Conservation (phyloP, 2,888 invertebrate species). For the Tenthredo distinguenda region DNA sequence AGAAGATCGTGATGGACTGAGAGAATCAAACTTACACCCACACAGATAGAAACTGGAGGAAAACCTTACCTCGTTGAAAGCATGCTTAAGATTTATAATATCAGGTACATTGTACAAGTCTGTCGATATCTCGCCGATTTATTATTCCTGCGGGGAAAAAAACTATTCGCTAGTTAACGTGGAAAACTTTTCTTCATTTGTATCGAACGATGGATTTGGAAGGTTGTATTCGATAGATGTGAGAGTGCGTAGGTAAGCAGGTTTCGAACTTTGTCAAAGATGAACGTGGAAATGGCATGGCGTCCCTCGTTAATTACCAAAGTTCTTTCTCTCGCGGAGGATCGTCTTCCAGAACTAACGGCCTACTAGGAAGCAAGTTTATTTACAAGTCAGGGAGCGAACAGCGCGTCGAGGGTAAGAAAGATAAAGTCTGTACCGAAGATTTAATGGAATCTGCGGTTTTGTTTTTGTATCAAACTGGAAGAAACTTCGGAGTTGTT, state of each 20-base stretch:
- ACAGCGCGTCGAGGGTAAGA: background rate
- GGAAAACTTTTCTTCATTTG: background rate
- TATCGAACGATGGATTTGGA: background rate
- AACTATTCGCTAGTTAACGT: background rate
- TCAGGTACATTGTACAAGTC: background rate
- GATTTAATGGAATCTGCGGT: constrained; percentile 28
- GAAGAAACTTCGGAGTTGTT: constrained; percentile 11
- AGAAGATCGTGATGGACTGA: constrained; percentile 16
- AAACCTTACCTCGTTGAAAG: background rate
- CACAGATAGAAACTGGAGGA: background rate
- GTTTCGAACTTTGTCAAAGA: constrained; percentile 10
- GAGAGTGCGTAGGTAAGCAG: constrained; percentile 14
- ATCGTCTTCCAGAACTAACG: constrained; percentile 4
- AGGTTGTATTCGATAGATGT: background rate
- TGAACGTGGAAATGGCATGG: constrained; percentile 19
- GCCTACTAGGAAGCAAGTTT: constrained; percentile 32
- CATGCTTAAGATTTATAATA: background rate
- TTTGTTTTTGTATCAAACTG: background rate
- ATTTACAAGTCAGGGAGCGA: constrained; percentile 14
- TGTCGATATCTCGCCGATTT: background rate
- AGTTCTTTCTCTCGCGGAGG: constrained; percentile 21
- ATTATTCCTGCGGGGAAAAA: background rate
- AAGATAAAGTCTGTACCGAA: constrained; percentile 9
- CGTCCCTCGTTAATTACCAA: constrained; percentile 35
- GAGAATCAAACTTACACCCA: background rate